These are phyloP conservation scores for Epinephelus fuscoguttatus DNA, from an alignment of 2,113 vertebrate species.

Conservation along the genomic window DNA sequence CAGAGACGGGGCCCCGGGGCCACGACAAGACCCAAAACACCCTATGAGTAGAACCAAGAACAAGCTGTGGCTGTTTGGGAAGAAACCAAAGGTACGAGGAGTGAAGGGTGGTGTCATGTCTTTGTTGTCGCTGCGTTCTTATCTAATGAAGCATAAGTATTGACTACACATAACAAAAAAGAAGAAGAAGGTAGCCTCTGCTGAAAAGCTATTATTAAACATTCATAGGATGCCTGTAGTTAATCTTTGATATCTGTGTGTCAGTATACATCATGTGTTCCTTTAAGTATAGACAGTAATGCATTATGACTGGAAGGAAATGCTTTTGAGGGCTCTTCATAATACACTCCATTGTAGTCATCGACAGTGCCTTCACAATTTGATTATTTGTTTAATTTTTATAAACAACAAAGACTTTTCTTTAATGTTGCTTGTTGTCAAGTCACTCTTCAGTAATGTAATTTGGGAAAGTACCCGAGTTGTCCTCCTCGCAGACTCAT, in stretches of 20 bases:
- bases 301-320: background rate
- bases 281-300: background rate
- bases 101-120: background rate
- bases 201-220: background rate
- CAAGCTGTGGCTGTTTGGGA: conserved; percentile 98
- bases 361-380: background rate
- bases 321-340: too few species aligned
- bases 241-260: background rate
- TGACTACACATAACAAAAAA: too few species aligned
- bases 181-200: background rate
- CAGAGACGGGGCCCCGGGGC: conserved; percentile 76
- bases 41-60: conserved; percentile 93
- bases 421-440: too few species aligned
- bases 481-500: background rate
- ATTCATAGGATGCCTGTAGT: background rate
- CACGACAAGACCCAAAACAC: conserved; percentile 91
- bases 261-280: background rate
- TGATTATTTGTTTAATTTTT: background rate
- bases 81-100: conserved; percentile 95
- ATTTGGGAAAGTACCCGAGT: background rate
- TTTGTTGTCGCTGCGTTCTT: background rate
- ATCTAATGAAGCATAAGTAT: too few species aligned
- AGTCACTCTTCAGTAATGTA: background rate
- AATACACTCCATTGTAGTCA: background rate
- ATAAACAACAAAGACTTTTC: background rate